Conservation (phyloP, 2,113 vertebrate genomes). For the Rattus rattus region DNA sequence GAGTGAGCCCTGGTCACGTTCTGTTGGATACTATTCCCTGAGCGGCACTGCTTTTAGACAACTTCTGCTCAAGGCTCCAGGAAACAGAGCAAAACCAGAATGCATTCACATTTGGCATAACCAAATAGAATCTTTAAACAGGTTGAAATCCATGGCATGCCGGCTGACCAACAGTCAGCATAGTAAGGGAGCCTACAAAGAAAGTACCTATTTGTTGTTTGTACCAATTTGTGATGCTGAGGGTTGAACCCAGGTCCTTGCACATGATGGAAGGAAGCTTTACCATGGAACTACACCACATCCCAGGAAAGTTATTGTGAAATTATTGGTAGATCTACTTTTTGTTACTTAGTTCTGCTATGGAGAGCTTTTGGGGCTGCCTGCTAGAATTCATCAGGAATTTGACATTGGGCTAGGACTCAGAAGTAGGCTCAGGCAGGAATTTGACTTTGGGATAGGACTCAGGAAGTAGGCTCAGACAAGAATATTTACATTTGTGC, state of each 20-base stretch:
- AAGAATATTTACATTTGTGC: too few species aligned
- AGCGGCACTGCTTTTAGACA: neutral
- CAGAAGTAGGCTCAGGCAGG: too few species aligned
- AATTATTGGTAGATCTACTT: neutral
- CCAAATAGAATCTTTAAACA: neutral
- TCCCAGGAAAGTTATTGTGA: neutral
- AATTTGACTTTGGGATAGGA: too few species aligned
- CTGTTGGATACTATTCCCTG: neutral
- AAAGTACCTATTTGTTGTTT: neutral
- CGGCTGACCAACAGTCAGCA: neutral
- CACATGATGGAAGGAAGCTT: neutral
- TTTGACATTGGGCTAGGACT: too few species aligned
- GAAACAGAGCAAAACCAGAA: neutral
- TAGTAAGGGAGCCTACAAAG: neutral
- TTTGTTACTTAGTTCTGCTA: neutral
- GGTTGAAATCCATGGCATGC: neutral
- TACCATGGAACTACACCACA: neutral
- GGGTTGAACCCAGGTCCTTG: neutral
- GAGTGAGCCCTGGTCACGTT: neutral
- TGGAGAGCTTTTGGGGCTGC: too few species aligned
- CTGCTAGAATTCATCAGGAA: too few species aligned
- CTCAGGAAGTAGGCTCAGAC: too few species aligned
- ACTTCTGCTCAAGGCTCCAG: neutral
- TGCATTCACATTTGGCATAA: neutral
- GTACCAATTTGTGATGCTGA: neutral